Evolutionary conservation across 1,140 invertebrate species (phyloP).

Genomic region (Cataglyphis hispanica): DNA sequence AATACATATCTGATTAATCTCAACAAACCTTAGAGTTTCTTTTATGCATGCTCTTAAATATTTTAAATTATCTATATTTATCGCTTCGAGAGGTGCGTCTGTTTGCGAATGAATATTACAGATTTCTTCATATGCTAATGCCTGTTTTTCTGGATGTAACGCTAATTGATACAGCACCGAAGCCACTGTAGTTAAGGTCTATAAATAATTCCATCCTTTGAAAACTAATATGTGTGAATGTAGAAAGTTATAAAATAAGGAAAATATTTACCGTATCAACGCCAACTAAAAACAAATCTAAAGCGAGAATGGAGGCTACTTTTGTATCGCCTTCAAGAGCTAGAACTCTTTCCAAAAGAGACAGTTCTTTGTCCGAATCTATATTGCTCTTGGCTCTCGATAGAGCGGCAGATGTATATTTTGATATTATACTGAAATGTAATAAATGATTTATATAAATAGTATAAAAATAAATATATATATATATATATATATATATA

Average conservation of each 20-base stretch:
- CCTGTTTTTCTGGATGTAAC: conserved; percentile 91
- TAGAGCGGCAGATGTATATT: conserved; percentile 78
- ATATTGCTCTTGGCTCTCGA: conserved; percentile 79
- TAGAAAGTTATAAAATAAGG: conserved; percentile 13
- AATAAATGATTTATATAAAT: not conserved
- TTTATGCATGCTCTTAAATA: conserved; percentile 96
- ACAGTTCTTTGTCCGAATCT: conserved; percentile 87
- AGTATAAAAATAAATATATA: not conserved
- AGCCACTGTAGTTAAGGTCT: conserved; percentile 93
- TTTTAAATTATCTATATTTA: conserved; percentile 90
- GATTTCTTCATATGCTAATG: conserved; percentile 91
- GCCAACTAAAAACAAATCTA: conserved; percentile 95
- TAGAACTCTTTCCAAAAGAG: conserved; percentile 89
- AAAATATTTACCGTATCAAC: conserved; percentile 92
- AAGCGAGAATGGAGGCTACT: conserved; percentile 91
- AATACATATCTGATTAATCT: not conserved
- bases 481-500: not conserved
- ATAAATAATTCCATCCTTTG: not conserved
- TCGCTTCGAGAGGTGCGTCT: conserved; percentile 88
- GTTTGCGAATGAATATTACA: conserved; percentile 87
- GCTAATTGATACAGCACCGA: conserved; percentile 94
- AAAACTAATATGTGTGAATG: not conserved
- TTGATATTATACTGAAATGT: conserved; percentile 88
- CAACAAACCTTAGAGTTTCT: conserved; percentile 92
- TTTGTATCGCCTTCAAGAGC: conserved; percentile 89